Base-by-base conservation (phyloP, 2,113 vertebrate genomes). In the Amazona vittata region DNA sequence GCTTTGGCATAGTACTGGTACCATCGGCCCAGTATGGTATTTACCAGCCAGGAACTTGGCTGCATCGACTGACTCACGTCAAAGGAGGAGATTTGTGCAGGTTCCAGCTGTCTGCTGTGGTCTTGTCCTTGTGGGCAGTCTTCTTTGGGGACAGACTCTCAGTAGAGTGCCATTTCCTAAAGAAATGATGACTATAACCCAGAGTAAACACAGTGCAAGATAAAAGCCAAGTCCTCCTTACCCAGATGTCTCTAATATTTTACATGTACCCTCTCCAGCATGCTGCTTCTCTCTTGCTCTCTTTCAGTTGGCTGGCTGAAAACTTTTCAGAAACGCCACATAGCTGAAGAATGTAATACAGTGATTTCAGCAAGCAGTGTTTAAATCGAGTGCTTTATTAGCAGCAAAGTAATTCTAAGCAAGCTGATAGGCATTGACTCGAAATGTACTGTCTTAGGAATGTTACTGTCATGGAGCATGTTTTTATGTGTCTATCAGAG, bases 391-490 rank as follows among this genome's bases (percentile, higher is more conserved):
- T 52, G 22, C 29, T 92, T 89, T 78, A 64, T 77, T 91, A 86
- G 49, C 65, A 86, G 57, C 26, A 55, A 87, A 94, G 63, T 96
- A 82, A 78, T 75, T 91, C 53, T 43, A 82, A 39, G 41, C 35
- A 79, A 84, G 75, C 52, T 3, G 12, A 55, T 82, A 81, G 70
- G 12, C 62, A 24, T 2, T 2, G 37, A 50, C 4, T 87, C 41
- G 60, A 91, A 85, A 80, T n/a, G 13, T 8, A 28, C 47, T 29
- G 11, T 37, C 16, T 43, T 67, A 57, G 74, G 44, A 87, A 86
- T 64, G 63, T 91, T 62, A 82, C 15, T 83, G 67, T 87, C 60
- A 35, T 21, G 49, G 39, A 83, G 31, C 15, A 6, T 68, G 31
- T 47, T 87, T 89, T 69, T 52, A 59, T 26, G 47, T 76, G 87